A percentile compares a stretch with the other conserved stretches of the same genome.
These are phyloP conservation scores for Leptothorax acervorum DNA, from an alignment of 2,888 invertebrate species.

Conservation along the genomic window DNA sequence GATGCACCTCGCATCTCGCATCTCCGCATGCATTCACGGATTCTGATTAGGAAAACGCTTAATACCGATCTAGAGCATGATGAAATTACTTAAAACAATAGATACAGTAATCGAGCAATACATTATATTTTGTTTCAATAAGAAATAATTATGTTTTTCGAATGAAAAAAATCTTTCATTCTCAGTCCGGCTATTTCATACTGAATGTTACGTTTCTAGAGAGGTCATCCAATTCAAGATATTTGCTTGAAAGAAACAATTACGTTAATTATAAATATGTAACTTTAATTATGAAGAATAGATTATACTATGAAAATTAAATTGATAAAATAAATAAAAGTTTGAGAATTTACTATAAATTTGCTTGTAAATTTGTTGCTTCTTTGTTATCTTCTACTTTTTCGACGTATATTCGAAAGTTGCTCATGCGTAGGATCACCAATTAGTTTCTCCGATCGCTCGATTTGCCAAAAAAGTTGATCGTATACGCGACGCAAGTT, in stretches of 20 bases:
- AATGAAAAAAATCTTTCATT: neutral
- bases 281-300: neutral
- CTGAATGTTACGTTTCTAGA: neutral
- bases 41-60: neutral
- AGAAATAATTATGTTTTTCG: neutral
- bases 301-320: neutral
- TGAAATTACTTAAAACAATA: neutral
- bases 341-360: neutral
- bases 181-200: neutral
- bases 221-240: neutral
- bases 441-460: conserved; percentile 65
- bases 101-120: neutral
- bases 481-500: conserved; percentile 60
- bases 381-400: conserved; percentile 15
- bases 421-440: conserved; percentile 56
- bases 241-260: neutral
- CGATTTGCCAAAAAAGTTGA: conserved; percentile 65
- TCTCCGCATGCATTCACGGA: neutral
- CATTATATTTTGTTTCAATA: neutral
- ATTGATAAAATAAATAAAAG: neutral
- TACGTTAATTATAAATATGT: neutral
- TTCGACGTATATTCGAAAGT: conserved; percentile 45
- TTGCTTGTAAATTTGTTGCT: neutral
- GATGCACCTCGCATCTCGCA: conserved; percentile 18
- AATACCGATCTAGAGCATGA: neutral